phyloP scores from a whole-genome alignment of 2,113 vertebrate genomes.

The Excalfactoria chinensis region DNA sequence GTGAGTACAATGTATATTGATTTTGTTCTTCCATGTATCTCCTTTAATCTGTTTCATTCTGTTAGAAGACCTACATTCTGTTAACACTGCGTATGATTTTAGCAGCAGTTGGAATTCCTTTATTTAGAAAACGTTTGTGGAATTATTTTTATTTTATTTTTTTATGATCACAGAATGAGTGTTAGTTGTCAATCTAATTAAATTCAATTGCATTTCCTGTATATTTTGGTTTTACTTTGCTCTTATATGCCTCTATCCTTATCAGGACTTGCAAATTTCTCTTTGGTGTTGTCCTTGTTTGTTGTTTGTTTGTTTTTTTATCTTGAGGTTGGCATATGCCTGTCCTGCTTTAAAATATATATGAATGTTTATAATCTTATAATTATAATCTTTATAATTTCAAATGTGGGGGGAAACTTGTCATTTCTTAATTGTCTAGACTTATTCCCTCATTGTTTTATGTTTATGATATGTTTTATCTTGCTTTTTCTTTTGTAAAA shows the following conservation, averaged over 20 bases:
- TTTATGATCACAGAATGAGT: slow-evolving; percentile 41
- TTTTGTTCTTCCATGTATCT: slow-evolving; percentile 13
- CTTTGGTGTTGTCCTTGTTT: no score
- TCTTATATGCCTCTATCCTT: slow-evolving; percentile 52
- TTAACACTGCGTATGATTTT: slow-evolving; percentile 36
- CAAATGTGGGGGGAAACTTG: background rate
- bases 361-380: background rate
- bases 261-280: slow-evolving; percentile 3
- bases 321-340: background rate
- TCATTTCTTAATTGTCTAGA: background rate
- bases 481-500: background rate
- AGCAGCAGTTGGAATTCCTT: slow-evolving; percentile 35
- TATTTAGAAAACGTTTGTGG: slow-evolving; percentile 52
- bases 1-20: background rate
- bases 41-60: slow-evolving; percentile 35
- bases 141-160: slow-evolving; percentile 24
- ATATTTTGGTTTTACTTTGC: slow-evolving; percentile 69
- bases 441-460: background rate
- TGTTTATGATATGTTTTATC: no score
- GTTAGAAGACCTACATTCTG: slow-evolving; percentile 41
- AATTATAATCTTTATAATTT: no score
- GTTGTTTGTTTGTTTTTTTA: background rate
- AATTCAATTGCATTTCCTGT: slow-evolving; percentile 73
- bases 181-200: slow-evolving; percentile 64
- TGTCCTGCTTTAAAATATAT: background rate